These are phyloP conservation scores for Catostylus mosaicus DNA, from an alignment of 30 jellyfish, hydroid and myxozoan genomes.

Conservation along the genomic window DNA sequence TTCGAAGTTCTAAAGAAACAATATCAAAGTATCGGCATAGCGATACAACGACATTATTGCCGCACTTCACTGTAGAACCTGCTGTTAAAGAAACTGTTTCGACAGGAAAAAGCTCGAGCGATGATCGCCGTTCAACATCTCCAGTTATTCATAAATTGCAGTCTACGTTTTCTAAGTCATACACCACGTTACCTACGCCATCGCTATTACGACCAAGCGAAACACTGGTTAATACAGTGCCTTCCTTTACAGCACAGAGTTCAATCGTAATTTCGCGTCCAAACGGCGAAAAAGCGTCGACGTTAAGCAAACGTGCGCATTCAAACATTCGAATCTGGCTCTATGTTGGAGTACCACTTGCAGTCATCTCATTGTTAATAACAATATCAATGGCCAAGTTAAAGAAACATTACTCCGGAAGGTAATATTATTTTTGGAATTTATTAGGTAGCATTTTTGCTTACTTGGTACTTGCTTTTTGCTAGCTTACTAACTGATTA, in stretches of 20 bases:
- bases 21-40: neutral
- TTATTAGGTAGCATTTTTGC: neutral
- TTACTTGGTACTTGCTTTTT: neutral
- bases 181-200: neutral
- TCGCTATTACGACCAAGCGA: too few species aligned
- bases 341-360: neutral
- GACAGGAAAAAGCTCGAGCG: neutral
- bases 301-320: too few species aligned
- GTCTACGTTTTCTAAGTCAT: neutral
- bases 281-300: too few species aligned
- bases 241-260: neutral
- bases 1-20: neutral
- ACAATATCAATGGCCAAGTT: neutral
- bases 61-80: neutral
- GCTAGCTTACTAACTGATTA: neutral
- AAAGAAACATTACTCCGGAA: neutral
- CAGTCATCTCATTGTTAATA: neutral
- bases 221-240: neutral
- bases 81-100: neutral
- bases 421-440: neutral
- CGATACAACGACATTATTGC: too few species aligned
- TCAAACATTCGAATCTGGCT: neutral
- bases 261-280: neutral
- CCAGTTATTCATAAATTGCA: neutral
- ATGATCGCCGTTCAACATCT: neutral